Evolutionary conservation across 53 echinoderm and acorn worm species (phyloP), one percentile per base, ranked within the genome.

Genomic region (Zoroaster sp.): DNA sequence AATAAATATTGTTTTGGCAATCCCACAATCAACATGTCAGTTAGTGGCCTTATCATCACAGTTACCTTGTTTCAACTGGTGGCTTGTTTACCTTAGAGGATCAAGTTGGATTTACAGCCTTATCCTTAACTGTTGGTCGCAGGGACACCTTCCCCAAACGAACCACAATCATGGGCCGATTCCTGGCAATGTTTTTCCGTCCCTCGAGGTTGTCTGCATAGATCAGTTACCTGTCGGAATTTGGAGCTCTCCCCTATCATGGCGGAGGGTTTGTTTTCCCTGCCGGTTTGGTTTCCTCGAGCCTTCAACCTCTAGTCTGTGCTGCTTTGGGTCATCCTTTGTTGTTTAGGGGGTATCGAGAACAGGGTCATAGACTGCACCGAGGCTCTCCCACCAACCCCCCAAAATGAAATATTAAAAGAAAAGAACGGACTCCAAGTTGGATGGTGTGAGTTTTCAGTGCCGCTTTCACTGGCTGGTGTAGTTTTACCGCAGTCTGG

Each of bases 151-250:
- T 83, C 49, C 49, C 31, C 55, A 55, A 55, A 55, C 55, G 20
- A 55, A 43, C 44, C 69, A 83, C 70, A 70, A 70, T 83, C 34
- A 47, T 69, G 69, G 12, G 55, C 35, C 70, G 28, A 83, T 83
- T 83, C 35, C 49, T 35, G 25, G 70, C 70, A 46, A 30, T 83
- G 83, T 79, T 52, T 83, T 69, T 69, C 46, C 53, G 18, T 54
- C 83, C 83, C 83, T 83, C 47, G 83, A 83, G 83, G 83, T 83
- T 69, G 69, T 83, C 83, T 83, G 35, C 70, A 14, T n/a, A 32
- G 83, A 83, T 83, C 83, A 11, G 70, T 83, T 83, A 83, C 83
- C 83, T 83, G 83, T 46, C 45, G 69, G 69, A 35, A 83, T 83
- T 68, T 69, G 55, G 45, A 66, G 31, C 47, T 46, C 69, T 83